Conservation (phyloP, 2,888 invertebrate species). For the Sepioteuthis lessoniana region DNA sequence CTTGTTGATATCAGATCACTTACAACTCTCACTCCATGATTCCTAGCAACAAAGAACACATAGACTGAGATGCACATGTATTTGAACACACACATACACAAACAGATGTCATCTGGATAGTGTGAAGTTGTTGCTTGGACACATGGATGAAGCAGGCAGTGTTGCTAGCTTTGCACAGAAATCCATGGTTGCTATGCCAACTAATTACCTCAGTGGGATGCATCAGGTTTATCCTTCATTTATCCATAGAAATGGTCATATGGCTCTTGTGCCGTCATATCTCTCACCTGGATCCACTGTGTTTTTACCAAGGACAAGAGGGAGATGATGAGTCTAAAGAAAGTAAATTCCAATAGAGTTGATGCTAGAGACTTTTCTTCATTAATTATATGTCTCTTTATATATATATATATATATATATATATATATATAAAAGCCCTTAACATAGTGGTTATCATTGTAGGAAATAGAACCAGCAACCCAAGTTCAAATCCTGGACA, state of each 20-base stretch:
- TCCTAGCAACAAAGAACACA: slow-evolving; percentile 17
- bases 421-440: neutral
- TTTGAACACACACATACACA: neutral
- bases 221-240: neutral
- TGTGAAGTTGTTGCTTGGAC: neutral
- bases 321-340: neutral
- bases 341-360: neutral
- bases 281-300: neutral
- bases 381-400: neutral
- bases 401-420: neutral
- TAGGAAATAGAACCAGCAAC: too few relatives aligned
- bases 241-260: neutral
- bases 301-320: neutral
- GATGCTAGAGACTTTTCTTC: neutral
- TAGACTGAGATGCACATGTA: neutral
- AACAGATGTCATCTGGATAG: neutral
- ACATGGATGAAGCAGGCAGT: slow-evolving; percentile 17
- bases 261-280: neutral
- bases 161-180: slow-evolving; percentile 7
- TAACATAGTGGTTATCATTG: too few relatives aligned
- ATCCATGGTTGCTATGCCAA: neutral
- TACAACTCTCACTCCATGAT: neutral
- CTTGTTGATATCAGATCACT: neutral
- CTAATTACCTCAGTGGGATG: slow-evolving; percentile 33
- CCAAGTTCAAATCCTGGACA: too few relatives aligned